These are phyloP conservation scores for Bufo bufo DNA, from an alignment of 2,113 vertebrate species.

Conservation along the genomic window DNA sequence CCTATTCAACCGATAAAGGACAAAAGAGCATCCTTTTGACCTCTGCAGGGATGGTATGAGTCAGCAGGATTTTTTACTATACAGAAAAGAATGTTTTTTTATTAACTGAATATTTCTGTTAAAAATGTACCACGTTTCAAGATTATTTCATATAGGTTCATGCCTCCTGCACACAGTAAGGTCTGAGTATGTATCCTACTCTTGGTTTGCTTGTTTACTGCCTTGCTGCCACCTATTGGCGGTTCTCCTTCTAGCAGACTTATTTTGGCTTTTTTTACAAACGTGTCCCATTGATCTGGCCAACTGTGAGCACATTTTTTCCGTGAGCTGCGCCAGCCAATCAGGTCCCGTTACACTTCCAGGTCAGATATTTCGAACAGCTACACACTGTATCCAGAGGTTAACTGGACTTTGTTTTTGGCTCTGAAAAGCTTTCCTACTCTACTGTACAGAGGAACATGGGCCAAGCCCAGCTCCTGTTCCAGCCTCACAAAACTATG, in stretches of 20 bases:
- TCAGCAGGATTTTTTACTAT: no score
- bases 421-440: background rate
- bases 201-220: slow-evolving; percentile 46
- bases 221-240: slow-evolving; percentile 70
- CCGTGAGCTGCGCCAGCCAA: slow-evolving; percentile 56
- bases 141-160: background rate
- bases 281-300: slow-evolving; percentile 50
- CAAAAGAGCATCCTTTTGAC: no score
- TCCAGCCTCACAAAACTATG: background rate
- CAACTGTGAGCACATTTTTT: slow-evolving; percentile 57
- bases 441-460: slow-evolving; percentile 36
- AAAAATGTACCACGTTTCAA: background rate
- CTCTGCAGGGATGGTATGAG: no score
- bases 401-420: slow-evolving; percentile 17
- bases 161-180: background rate
- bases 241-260: background rate
- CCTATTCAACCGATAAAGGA: no score
- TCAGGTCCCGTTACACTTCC: slow-evolving; percentile 47
- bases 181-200: background rate
- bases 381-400: slow-evolving; percentile 12
- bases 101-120: background rate
- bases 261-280: slow-evolving; percentile 1
- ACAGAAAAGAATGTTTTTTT: no score
- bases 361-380: slow-evolving; percentile 59
- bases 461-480: background rate